These are phyloP conservation scores for Sebastes trivittatus DNA, from an alignment of 2,797 vertebrate species.

Conservation along the genomic window DNA sequence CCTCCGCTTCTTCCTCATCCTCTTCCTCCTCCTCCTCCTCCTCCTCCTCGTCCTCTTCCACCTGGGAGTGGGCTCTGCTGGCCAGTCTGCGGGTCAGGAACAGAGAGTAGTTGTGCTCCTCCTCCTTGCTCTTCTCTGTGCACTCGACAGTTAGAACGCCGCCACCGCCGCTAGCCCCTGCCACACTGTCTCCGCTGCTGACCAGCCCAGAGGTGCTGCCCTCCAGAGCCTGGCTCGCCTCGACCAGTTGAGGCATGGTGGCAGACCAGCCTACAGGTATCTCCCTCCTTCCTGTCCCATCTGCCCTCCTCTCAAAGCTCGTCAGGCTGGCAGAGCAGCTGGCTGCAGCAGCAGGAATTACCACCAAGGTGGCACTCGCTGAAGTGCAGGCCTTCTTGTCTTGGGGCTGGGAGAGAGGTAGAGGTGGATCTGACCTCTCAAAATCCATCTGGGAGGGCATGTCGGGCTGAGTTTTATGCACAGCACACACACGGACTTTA, in stretches of 20 bases:
- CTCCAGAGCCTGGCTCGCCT: constrained; percentile 71
- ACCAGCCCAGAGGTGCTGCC: constrained; percentile 72
- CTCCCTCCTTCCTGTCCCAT: constrained; percentile 61
- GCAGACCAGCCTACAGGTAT: constrained; percentile 50
- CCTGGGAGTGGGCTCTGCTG: constrained; percentile 78
- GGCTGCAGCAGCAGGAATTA: constrained; percentile 25
- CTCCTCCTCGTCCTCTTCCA: constrained; percentile 86
- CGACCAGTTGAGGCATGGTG: constrained; percentile 76
- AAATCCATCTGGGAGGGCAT: constrained; percentile 73
- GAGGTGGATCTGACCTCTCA: constrained; percentile 77
- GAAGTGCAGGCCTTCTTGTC: constrained; percentile 75
- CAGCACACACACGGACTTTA: constrained; percentile 90
- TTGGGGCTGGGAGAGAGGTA: constrained; percentile 78
- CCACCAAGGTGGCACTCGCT: constrained; percentile 38
- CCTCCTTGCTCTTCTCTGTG: constrained; percentile 95
- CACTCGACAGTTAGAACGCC: constrained; percentile 79
- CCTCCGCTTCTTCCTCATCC: constrained; percentile 77
- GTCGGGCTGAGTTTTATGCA: constrained; percentile 79
- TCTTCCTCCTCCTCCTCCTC: constrained; percentile 86
- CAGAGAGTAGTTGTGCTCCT: constrained; percentile 98
- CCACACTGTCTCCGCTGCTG: constrained; percentile 66
- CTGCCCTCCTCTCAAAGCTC: constrained; percentile 69
- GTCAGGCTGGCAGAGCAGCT: constrained; percentile 26
- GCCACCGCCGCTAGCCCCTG: constrained; percentile 71
- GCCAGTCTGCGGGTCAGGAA: constrained; percentile 92